Base-by-base conservation (phyloP, 2,113 vertebrate species). In the Poeciliopsis turrubarensis region DNA sequence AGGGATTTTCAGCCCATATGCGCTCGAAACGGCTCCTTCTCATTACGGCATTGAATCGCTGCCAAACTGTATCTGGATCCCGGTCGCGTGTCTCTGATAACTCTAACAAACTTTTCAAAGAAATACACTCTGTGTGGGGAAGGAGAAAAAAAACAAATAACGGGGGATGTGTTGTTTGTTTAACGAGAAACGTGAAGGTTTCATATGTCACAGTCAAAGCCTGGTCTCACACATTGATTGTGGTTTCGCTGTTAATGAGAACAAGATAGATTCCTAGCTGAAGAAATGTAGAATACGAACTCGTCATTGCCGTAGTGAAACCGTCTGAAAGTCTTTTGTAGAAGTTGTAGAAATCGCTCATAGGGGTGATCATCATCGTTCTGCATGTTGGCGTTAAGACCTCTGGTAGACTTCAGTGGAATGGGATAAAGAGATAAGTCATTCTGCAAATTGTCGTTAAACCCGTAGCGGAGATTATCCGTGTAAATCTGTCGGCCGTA, bases 391-490 rank as follows among this genome's bases (percentile, higher is more conserved):
- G 34, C 62, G 60, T 54, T 73, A 82, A 47, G 72, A 78, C 62
- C 63, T 81, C 61, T 25, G 26, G 60, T 73, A 71, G 77, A 70
- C 79, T 77, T 76, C 34, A 67, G 79, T 66, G 60, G 61, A 78
- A 57, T 19, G 57, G 76, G 80, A 86, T 89, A 72, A 89, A 82
- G 60, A 79, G 79, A 90, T 86, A 82, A 83, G 34, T 81, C 71
- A 39, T 60, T 79, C 68, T 63, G 65, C 64, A 86, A 89, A 91
- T 85, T 82, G 73, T 78, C 78, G 76, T 83, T 87, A 86, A 88
- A 80, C 72, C 74, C 77, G 72, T 82, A 67, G 70, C 68, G 66
- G 73, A 88, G 87, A 91, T 92, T 89, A 86, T 86, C 73, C 77
- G 68, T 79, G 73, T 80, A 87, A 90, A 90, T 86, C 84, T 89